Evolutionary conservation across 2,797 vertebrate genomes (phyloP).

Genomic region (Pseudocheirus occidentalis): DNA sequence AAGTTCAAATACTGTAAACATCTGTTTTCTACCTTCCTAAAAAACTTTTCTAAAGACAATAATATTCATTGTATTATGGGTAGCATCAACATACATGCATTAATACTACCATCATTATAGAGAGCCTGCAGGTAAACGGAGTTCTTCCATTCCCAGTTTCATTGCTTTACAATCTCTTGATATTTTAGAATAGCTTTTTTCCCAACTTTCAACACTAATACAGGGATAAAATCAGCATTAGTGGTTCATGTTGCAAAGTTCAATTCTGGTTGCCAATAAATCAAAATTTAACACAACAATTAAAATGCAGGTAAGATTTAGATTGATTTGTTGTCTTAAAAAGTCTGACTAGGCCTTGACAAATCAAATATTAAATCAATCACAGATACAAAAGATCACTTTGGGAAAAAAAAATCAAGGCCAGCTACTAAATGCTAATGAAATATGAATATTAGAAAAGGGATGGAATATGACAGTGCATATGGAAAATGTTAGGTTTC

Average conservation of each 20-base stretch:
- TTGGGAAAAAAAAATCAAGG: conserved; percentile 73
- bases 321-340: conserved; percentile 73
- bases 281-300: conserved; percentile 76
- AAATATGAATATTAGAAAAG: conserved; percentile 86
- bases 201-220: conserved; percentile 78
- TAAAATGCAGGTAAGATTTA: conserved; percentile 63
- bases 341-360: conserved; percentile 69
- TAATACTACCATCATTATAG: conserved; percentile 80
- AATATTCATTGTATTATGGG: conserved; percentile 34
- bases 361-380: conserved; percentile 68
- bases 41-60: conserved; percentile 44
- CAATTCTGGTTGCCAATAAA: conserved; percentile 70
- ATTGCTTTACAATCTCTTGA: conserved; percentile 72
- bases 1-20: conserved; percentile 13
- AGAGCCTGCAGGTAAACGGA: conserved; percentile 82
- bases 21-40: conserved; percentile 50
- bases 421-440: conserved; percentile 83
- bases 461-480: conserved; percentile 88
- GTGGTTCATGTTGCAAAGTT: conserved; percentile 78
- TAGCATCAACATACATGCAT: conserved; percentile 81
- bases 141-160: conserved; percentile 88
- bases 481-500: conserved; percentile 89
- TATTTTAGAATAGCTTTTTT: conserved; percentile 70
- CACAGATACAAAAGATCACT: conserved; percentile 74
- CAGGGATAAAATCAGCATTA: conserved; percentile 78